Percentiles rank a stretch among this genome's conserved stretches.
Conservation (phyloP, 2,797 vertebrate species). For the Macrochelys suwanniensis region DNA sequence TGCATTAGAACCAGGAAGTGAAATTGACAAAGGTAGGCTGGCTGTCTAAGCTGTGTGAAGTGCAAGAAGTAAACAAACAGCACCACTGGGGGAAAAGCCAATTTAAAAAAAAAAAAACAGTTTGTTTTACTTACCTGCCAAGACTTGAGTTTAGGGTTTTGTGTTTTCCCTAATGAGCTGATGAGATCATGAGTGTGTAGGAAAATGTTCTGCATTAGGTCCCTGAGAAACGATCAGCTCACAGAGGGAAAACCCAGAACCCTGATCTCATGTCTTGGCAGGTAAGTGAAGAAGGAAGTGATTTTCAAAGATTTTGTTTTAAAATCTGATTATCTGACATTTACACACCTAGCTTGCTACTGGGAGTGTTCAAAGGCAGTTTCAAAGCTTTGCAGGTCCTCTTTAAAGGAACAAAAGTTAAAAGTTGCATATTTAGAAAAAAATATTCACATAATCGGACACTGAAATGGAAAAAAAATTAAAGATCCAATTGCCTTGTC, state of each 20-base stretch:
- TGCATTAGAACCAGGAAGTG: neutral
- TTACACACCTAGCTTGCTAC: neutral
- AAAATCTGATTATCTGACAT: neutral
- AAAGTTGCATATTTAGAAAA: neutral
- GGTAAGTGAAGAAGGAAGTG: neutral
- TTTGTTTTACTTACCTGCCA: neutral
- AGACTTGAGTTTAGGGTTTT: neutral
- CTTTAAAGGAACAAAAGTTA: neutral
- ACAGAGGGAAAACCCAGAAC: neutral
- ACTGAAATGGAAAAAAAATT: neutral
- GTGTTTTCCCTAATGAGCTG: neutral
- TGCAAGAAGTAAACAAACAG: neutral
- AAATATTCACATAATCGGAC: neutral
- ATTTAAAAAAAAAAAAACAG: neutral
- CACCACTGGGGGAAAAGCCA: neutral
- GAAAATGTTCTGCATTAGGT: neutral
- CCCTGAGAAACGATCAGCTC: neutral
- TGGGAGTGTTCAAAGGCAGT: neutral
- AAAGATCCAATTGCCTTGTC: neutral
- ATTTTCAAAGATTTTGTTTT: neutral
- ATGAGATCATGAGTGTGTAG: neutral
- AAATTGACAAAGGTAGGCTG: neutral
- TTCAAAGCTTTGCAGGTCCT: neutral
- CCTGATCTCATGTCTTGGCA: neutral
- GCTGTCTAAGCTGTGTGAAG: neutral